A percentile compares a stretch with the other conserved stretches of the same genome.
Conservation (phyloP, 2,113 vertebrate genomes). For the Nyctibius bracteatus region DNA sequence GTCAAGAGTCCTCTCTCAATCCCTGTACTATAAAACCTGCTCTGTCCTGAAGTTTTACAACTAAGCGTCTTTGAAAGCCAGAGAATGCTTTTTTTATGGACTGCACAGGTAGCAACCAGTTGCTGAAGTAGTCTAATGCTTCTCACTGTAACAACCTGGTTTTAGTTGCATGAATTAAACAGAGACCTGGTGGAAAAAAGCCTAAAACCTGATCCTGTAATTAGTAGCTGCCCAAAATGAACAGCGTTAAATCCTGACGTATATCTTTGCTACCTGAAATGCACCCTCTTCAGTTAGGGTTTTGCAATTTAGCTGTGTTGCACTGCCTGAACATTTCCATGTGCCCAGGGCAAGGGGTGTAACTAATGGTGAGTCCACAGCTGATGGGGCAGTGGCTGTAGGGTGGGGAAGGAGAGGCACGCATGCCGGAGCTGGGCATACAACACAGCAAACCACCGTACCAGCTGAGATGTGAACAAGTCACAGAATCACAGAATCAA, state of each 20-base stretch:
- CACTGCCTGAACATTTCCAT: neutral
- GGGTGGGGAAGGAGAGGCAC: neutral
- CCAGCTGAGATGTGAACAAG: neutral
- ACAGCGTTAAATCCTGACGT: neutral
- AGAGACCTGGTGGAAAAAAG: too few species aligned
- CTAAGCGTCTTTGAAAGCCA: neutral
- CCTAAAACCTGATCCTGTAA: neutral
- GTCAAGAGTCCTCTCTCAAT: neutral
- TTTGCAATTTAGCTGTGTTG: neutral
- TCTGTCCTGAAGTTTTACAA: neutral
- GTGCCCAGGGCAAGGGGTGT: neutral
- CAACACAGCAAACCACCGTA: neutral
- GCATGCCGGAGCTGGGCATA: rapidly evolving
- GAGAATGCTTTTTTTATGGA: neutral
- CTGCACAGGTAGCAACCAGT: neutral
- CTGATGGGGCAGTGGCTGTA: too few species aligned
- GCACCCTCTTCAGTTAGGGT: neutral
- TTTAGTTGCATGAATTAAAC: neutral
- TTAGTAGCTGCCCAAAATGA: neutral
- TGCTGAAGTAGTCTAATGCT: neutral
- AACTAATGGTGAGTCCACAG: neutral
- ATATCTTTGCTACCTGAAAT: neutral
- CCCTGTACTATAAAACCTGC: neutral
- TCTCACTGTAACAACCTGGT: neutral
- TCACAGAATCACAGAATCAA: too few species aligned